Base-by-base conservation (phyloP, 2,888 invertebrate species). In the Acanthococcus lagerstroemiae region DNA sequence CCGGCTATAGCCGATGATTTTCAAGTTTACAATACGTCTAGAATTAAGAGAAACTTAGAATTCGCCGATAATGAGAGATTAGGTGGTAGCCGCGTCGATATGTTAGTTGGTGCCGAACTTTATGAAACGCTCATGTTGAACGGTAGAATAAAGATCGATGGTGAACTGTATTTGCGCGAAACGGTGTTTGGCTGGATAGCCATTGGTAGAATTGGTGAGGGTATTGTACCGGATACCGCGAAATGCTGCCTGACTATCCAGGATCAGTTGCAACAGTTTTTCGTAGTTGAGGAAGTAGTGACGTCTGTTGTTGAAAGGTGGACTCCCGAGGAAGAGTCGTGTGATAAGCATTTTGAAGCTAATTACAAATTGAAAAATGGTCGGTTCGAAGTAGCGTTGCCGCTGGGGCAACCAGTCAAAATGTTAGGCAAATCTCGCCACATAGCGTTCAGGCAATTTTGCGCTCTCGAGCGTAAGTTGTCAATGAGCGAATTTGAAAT, bases 1-100 rank as follows among this genome's bases (percentile, higher is more conserved):
- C 37, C 7, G 15, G 15, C 7, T 37, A 37, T 37, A 7, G 37
- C 37, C 7, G 37, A 37, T 9, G 37, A 37, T 37, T 9, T 37
- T 9, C 37, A 15, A 37, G 37, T 37, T 37, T 37, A 37, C 37
- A 15, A 37, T 37, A 37, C 37, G 37, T 37, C 37, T 37, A 37
- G 37, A 22, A 67, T 70, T 55, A 68, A 69, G 0, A 26, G 56
- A 24, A 56, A 68, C 58, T 48, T 70, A 44, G 63, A 22, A 48
- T 57, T 70, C 1, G 70, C 71, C 17, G 69, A 70, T 55, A 68
- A 69, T 45, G 24, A 56, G 4, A 71, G 66, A 46, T 61, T 69
- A 37, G 15, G 56, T 17, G 61, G 69, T 25, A 67, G 68, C 30
- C 44, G 54, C 15, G 58, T 71, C 6, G 70, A 71, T 27, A 24